These are phyloP conservation scores for Netelia virgata DNA, from an alignment of 2,888 invertebrate genomes.

Conservation along the genomic window DNA sequence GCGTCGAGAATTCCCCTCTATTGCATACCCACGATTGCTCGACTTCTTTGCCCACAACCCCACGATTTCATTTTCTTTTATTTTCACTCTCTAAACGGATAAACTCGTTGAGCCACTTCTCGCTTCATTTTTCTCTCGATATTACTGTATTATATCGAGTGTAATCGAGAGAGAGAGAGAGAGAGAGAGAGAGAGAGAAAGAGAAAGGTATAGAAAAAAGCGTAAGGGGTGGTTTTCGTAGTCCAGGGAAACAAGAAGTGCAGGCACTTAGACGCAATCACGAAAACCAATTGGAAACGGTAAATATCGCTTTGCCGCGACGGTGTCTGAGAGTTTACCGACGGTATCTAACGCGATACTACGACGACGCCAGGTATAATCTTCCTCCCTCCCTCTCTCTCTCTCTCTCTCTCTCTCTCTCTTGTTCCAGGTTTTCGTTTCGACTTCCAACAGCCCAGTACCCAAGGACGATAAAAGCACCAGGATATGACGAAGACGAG, in stretches of 20 bases:
- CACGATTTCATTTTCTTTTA: constrained; percentile 19
- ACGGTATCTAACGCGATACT: constrained; percentile 27
- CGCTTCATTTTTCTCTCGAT: constrained; percentile 42
- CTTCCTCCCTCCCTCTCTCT: background rate
- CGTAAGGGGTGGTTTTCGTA: background rate
- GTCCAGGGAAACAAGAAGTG: constrained; percentile 6
- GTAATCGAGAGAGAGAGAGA: constrained; percentile 47
- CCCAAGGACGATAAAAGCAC: background rate
- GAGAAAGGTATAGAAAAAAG: background rate
- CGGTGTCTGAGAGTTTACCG: constrained; percentile 51
- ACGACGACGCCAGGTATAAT: constrained; percentile 42
- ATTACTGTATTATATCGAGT: constrained; percentile 58
- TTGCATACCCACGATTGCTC: constrained; percentile 28
- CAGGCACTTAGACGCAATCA: constrained; percentile 80
- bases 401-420: constrained; percentile 15
- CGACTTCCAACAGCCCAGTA: constrained; percentile 3
- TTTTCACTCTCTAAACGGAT: constrained; percentile 60
- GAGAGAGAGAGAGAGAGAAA: no score
- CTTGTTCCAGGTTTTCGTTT: background rate
- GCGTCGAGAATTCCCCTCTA: constrained; percentile 43
- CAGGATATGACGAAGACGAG: constrained; percentile 34
- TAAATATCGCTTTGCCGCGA: constrained; percentile 75
- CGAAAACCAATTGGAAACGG: constrained; percentile 83
- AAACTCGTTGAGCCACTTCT: constrained; percentile 48
- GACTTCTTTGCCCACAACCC: constrained; percentile 8